These are phyloP conservation scores for Saccostrea glomerata DNA, from an alignment of 1,140 invertebrate genomes.

Conservation along the genomic window DNA sequence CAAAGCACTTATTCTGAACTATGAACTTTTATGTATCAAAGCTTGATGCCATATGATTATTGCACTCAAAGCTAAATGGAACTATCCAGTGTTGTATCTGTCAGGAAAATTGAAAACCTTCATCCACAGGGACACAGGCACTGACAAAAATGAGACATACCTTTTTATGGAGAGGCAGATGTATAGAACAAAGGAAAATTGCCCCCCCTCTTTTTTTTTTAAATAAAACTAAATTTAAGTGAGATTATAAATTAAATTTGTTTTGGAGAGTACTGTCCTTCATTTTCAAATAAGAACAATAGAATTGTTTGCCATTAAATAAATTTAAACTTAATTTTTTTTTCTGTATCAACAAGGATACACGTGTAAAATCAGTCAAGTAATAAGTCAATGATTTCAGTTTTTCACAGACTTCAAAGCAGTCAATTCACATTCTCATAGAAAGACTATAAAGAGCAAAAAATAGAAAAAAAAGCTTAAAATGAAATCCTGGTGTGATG, in stretches of 20 bases:
- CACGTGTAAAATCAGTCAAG: too few relatives aligned
- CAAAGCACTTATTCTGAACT: not conserved
- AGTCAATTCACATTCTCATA: too few relatives aligned
- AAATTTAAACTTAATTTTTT: too few relatives aligned
- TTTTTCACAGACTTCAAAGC: too few relatives aligned
- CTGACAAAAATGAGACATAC: not conserved
- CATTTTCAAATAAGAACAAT: too few relatives aligned
- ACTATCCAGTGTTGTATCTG: not conserved
- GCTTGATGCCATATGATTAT: not conserved
- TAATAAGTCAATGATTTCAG: too few relatives aligned
- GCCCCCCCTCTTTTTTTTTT: not conserved
- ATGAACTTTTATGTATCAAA: not conserved
- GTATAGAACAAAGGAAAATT: not conserved
- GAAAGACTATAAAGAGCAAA: too few relatives aligned
- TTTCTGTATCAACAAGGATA: too few relatives aligned
- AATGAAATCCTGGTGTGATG: not conserved
- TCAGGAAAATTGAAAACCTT: not conserved
- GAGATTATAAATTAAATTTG: not conserved
- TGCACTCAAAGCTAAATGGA: not conserved
- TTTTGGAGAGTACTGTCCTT: not conserved
- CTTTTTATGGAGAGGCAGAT: not conserved
- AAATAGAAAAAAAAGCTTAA: not conserved
- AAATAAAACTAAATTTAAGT: not conserved
- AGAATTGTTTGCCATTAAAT: too few relatives aligned
- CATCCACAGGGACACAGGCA: not conserved